A percentile compares a stretch with the other conserved stretches of the same genome.
These are phyloP conservation scores for Acyrthosiphon pisum DNA, from an alignment of 1,140 invertebrate genomes.

Conservation along the genomic window DNA sequence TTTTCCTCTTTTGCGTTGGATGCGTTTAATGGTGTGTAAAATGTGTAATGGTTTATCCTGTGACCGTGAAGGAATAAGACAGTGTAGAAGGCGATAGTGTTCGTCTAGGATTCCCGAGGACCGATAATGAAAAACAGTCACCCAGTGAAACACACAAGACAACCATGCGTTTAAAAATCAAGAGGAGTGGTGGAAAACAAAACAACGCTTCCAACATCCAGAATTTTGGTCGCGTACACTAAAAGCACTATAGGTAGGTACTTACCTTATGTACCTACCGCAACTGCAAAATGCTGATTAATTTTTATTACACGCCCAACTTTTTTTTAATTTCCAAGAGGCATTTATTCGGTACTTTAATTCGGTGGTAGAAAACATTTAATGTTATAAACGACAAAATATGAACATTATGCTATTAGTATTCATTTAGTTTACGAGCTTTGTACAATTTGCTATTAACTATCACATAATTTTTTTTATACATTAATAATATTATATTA, in stretches of 20 bases:
- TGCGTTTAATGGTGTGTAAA: slow-evolving; percentile 39
- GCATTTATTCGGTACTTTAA: not conserved
- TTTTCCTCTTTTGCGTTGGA: not conserved
- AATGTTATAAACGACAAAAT: too few relatives aligned
- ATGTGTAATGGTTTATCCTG: slow-evolving; percentile 36
- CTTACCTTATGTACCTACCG: not conserved
- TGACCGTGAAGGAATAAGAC: not conserved
- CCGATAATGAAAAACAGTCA: slow-evolving; percentile 38
- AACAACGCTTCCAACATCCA: not conserved
- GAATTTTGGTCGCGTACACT: not conserved
- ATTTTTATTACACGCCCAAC: not conserved
- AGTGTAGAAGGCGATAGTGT: not conserved
- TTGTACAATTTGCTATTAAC: not conserved
- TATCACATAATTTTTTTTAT: not conserved
- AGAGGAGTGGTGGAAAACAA: not conserved
- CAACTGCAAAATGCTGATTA: not conserved
- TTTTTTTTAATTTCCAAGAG: too few relatives aligned
- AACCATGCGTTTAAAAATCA: not conserved
- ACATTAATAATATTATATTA: not conserved
- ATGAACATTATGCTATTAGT: too few relatives aligned
- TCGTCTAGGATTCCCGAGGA: not conserved
- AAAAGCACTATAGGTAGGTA: not conserved
- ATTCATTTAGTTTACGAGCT: not conserved
- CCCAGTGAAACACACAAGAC: slow-evolving; percentile 9
- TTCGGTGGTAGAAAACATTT: too few relatives aligned